Percentiles rank a stretch among this genome's conserved stretches.
These are phyloP conservation scores for Epinephelus awoara DNA, from an alignment of 2,797 vertebrate species.

Conservation along the genomic window DNA sequence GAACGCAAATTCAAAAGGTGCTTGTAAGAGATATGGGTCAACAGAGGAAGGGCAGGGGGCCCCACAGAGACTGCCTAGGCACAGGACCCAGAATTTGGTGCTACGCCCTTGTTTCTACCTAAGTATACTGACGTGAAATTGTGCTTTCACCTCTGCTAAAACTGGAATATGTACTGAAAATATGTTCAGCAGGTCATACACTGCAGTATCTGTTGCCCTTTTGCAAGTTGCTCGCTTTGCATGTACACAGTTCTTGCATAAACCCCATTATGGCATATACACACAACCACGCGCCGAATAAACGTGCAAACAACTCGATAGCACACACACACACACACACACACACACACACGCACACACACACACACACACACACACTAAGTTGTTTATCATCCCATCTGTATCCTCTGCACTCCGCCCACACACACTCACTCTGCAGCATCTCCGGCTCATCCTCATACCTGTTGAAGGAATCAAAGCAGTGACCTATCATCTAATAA, in stretches of 20 bases:
- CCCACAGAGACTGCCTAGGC: too few relatives aligned
- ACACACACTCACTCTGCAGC: constrained; percentile 33
- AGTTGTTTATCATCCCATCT: constrained; percentile 44
- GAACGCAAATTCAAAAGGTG: too few relatives aligned
- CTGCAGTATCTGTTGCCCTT: constrained; percentile 7
- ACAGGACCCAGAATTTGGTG: too few relatives aligned
- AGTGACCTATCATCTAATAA: constrained; percentile 42
- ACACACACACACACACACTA: not conserved
- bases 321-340: constrained; percentile 3
- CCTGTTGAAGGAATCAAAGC: constrained; percentile 64
- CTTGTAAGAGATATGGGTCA: too few relatives aligned
- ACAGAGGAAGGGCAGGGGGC: too few relatives aligned
- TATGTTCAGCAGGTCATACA: constrained; percentile 36
- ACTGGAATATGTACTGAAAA: not conserved
- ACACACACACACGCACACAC: constrained; percentile 1
- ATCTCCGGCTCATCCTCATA: constrained; percentile 43
- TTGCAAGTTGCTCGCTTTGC: constrained; percentile 18
- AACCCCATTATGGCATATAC: not conserved
- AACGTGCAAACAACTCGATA: constrained; percentile 32
- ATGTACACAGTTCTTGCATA: constrained; percentile 21
- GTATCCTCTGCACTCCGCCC: constrained; percentile 23
- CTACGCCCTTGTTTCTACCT: not conserved
- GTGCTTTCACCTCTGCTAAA: not conserved
- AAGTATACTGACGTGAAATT: not conserved
- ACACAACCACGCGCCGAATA: not conserved